Percentiles rank a stretch among this genome's conserved stretches.
phyloP scores from a whole-genome alignment of 1,140 invertebrate species.

The Atta texana region DNA sequence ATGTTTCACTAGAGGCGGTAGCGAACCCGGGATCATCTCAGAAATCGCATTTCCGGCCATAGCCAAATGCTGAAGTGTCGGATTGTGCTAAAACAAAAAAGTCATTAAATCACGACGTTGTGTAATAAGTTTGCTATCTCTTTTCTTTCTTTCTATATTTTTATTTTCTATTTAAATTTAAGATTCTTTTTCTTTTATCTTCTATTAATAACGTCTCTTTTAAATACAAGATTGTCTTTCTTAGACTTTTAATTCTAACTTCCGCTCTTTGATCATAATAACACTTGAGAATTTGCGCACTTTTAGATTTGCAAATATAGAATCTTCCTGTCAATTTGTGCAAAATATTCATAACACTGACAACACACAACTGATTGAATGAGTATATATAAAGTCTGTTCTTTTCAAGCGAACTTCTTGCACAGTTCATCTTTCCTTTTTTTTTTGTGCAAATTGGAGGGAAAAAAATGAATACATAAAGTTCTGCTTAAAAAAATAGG shows the following conservation, averaged over 20 bases:
- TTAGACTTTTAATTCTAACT: neutral
- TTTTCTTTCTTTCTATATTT: neutral
- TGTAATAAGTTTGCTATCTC: neutral
- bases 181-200: neutral
- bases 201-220: neutral
- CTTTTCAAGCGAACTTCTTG: no score
- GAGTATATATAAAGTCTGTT: no score
- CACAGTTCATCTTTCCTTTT: no score
- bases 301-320: neutral
- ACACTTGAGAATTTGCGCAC: neutral
- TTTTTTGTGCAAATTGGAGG: no score
- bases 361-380: conserved; percentile 3
- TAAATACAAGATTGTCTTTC: neutral
- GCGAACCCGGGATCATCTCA: conserved; percentile 89
- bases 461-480: no score
- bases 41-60: conserved; percentile 91
- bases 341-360: conserved; percentile 46
- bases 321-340: neutral
- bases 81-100: conserved; percentile 87
- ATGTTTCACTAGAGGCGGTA: conserved; percentile 89
- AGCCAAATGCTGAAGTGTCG: conserved; percentile 89
- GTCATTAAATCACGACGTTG: neutral
- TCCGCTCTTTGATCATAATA: neutral
- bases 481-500: no score
- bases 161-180: neutral